Evolutionary conservation across 2,797 vertebrate species (phyloP).

Genomic region (Enteromius viviparus): DNA sequence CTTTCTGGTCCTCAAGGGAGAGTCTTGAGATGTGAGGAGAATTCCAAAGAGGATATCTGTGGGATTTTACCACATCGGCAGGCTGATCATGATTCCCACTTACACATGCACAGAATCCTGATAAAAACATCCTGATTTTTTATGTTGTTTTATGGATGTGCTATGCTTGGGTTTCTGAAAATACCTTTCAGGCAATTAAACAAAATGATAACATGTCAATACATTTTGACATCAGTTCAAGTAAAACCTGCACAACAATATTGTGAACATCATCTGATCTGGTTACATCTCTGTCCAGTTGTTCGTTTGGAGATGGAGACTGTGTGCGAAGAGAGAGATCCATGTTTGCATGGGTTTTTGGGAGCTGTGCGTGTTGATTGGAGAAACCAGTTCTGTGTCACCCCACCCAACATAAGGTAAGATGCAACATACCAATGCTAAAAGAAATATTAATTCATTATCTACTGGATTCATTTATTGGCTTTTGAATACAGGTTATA

Average conservation of each 20-base stretch:
- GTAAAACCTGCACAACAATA: not conserved
- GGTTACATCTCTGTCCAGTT: not conserved
- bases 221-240: not conserved
- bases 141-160: no score
- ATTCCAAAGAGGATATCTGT: not conserved
- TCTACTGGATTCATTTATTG: not conserved
- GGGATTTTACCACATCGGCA: constrained; percentile 20
- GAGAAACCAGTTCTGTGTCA: constrained; percentile 7
- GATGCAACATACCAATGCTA: not conserved
- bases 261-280: not conserved
- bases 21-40: constrained; percentile 19
- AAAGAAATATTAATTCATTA: not conserved
- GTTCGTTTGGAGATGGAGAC: constrained; percentile 33
- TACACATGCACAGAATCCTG: not conserved
- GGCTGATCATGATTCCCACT: constrained; percentile 10
- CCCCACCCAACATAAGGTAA: constrained; percentile 26
- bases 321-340: constrained; percentile 11
- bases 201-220: not conserved
- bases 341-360: constrained; percentile 3
- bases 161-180: not conserved
- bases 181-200: not conserved
- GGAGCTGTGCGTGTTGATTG: not conserved
- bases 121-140: no score
- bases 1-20: not conserved
- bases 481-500: not conserved